Conservation (phyloP, 2,113 vertebrate species). For the Tinamus guttatus region DNA sequence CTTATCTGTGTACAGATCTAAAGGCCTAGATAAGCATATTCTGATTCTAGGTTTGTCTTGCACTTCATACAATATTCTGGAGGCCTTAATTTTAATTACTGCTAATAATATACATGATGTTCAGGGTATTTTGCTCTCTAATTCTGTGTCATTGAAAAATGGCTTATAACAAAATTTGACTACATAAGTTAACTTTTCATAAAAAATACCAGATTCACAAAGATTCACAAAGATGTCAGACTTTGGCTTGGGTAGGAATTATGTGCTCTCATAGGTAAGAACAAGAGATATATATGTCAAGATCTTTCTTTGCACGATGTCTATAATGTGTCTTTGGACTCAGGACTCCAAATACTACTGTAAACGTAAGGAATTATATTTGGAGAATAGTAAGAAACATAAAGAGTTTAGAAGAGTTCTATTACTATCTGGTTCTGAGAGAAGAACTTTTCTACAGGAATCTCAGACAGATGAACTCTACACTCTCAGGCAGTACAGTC, state of each 20-base stretch:
- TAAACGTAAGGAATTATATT: neutral
- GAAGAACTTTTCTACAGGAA: neutral
- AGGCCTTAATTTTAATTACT: neutral
- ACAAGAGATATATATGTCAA: neutral
- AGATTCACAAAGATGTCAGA: no score
- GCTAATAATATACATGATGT: neutral
- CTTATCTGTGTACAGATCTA: neutral
- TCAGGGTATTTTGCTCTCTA: neutral
- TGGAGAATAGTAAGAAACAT: neutral
- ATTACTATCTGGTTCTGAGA: neutral
- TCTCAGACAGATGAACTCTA: neutral
- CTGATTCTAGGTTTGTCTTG: neutral
- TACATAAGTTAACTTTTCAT: neutral
- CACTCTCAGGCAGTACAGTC: neutral
- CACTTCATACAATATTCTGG: neutral
- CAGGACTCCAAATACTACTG: neutral
- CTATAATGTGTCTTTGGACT: rapidly evolving
- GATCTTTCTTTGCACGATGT: neutral
- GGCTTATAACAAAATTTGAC: neutral
- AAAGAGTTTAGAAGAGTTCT: neutral
- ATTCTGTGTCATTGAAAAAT: neutral
- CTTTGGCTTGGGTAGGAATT: neutral
- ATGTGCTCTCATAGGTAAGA: neutral
- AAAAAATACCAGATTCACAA: no score
- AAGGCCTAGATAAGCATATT: neutral